These are phyloP conservation scores for Muntiacus reevesi DNA, from an alignment of 2,113 vertebrate species.

Conservation along the genomic window DNA sequence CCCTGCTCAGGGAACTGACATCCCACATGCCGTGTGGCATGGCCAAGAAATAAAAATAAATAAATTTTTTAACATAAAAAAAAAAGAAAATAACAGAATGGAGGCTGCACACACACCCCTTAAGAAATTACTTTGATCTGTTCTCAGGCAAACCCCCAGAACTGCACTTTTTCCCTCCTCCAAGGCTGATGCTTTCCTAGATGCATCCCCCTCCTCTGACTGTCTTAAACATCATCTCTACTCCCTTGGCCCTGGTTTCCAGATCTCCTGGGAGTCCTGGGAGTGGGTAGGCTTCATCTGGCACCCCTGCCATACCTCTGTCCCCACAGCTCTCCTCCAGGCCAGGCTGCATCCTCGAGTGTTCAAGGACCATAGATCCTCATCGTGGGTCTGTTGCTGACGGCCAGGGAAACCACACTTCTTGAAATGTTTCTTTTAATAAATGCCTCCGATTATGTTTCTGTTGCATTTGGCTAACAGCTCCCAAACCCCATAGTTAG, in stretches of 20 bases:
- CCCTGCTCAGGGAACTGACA: neutral
- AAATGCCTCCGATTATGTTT: conserved; percentile 50
- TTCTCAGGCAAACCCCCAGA: neutral
- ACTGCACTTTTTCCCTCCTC: neutral
- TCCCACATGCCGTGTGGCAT: neutral
- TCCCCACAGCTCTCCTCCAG: neutral
- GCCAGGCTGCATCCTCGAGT: neutral
- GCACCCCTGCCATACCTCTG: neutral
- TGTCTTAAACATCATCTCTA: neutral
- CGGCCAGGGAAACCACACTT: neutral
- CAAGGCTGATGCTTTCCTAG: neutral
- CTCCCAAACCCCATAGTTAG: conserved; percentile 14
- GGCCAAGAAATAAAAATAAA: neutral
- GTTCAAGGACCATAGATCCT: neutral
- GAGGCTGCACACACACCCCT: no score
- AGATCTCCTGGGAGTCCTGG: neutral
- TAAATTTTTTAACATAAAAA: neutral
- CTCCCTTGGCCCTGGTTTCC: neutral
- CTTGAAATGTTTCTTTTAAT: conserved; percentile 48
- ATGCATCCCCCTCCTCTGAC: neutral
- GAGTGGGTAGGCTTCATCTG: neutral
- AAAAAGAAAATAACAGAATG: neutral
- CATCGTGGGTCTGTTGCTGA: neutral
- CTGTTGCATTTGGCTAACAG: conserved; percentile 34
- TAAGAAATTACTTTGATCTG: neutral